Evolutionary conservation across 2,797 vertebrate genomes (phyloP), one percentile per base, ranked within the genome.

Genomic region (Acanthurus tractus): DNA sequence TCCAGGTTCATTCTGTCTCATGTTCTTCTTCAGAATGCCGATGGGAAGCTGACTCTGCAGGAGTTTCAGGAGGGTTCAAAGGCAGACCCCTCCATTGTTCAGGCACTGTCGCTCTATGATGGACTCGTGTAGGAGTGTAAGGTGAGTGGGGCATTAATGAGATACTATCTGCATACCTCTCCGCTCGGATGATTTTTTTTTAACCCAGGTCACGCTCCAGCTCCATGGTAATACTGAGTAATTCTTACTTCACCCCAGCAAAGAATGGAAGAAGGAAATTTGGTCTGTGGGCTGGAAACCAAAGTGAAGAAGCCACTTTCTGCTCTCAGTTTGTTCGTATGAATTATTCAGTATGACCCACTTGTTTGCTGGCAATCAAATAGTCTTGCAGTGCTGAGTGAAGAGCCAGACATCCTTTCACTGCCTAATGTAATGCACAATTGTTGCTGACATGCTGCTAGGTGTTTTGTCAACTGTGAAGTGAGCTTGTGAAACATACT

Each of bases 31-130:
- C 96, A 99, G 98, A 99, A 99, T 0, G 96, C 97, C 0, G 98
- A 99, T 0, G 98, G 98, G 80, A 99, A 98, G 94, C 95, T 99
- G 92, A 99, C 98, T 1, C 96, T 99, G 92, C 98, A 99, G 93
- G 98, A 99, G 62, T 99, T 99, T 56, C 98, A 99, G 94, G 98
- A 99, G 88, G 98, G 98, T 18, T 99, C 98, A 63, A 99, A 99
- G 93, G 98, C 98, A 0, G 98, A 99, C 89, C 97, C 98, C 13
- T 99, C 98, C 83, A 99, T 99, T 1, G 98, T 99, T 85, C 98
- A 99, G 94, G 98, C 98, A 0, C 94, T 99, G 70, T 97, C 96
- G 29, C 97, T 98, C 85, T 99, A 98, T 17, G 97, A 98, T 0
- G 97, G 97, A 76, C 96, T 98, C 23, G 97, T 98, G 95, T 97